Evolutionary conservation across 2,113 vertebrate species (phyloP).

Genomic region (Ancistrus triradiatus): DNA sequence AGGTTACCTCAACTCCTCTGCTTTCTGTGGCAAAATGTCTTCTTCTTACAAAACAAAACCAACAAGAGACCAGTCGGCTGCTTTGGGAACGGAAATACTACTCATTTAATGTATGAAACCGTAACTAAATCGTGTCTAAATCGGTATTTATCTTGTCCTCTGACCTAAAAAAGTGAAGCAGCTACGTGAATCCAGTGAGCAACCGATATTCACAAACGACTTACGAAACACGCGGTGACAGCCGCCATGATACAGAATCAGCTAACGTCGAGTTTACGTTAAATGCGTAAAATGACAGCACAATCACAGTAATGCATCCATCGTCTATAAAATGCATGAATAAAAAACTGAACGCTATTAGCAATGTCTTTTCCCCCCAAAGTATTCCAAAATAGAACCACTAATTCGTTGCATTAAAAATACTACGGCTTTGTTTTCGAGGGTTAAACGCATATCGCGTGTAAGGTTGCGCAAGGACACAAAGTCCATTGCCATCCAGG

Average conservation of each 20-base stretch:
- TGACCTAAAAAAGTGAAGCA: conserved; percentile 50
- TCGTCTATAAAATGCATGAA: too few relatives aligned
- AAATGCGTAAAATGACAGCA: conserved; percentile 28
- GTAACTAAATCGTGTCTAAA: conserved; percentile 9
- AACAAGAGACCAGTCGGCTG: neutral
- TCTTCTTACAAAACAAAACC: neutral
- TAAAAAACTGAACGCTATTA: too few relatives aligned
- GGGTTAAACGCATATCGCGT: neutral
- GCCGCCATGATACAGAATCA: neutral
- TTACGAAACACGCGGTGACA: conserved; percentile 40
- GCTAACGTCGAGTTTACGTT: conserved; percentile 7
- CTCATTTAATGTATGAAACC: too few relatives aligned
- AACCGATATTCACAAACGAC: conserved; percentile 51
- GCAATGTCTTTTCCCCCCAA: too few relatives aligned
- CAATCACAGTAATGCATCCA: neutral
- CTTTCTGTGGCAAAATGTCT: neutral
- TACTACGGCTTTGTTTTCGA: neutral
- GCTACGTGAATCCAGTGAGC: conserved; percentile 33
- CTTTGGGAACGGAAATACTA: neutral
- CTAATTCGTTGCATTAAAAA: too few relatives aligned
- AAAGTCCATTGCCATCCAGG: neutral
- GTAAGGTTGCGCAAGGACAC: conserved; percentile 1
- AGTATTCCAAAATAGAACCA: too few relatives aligned
- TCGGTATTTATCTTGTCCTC: conserved; percentile 63
- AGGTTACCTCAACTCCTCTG: conserved; percentile 5